Evolutionary conservation across 1,140 invertebrate species (phyloP), one percentile per base, ranked within the genome.

Genomic region (Branchinecta lynchi): DNA sequence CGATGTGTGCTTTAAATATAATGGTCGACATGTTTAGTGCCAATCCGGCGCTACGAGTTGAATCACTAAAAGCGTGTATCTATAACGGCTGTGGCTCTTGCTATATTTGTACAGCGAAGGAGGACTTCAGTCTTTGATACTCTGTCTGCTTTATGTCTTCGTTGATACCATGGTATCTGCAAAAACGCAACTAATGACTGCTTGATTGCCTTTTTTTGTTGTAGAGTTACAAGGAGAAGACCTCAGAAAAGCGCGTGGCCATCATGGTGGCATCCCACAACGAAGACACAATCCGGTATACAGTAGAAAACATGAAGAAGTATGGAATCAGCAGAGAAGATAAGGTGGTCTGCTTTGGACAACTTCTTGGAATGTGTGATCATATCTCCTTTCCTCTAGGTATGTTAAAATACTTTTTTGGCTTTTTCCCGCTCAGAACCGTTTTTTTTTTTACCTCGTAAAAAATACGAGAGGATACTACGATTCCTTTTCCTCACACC

Each of bases 211-310:
- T 5, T 32, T 32, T n/a, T 32, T 3, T 32, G 32, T 32, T 32
- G 32, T 5, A 90, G 80, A 84, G 82, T 70, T 77, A 86, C 72
- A 86, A 89, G 77, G 84, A 86, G 74, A 81, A 80, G 71, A 84
- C 83, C n/a, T 82, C 85, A 67, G 86, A 86, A 77, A 87, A 88
- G 66, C 87, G 86, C 77, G 88, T 96, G 74, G 89, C 90, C 72
- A 92, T 98, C 71, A 98, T 98, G 95, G 89, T 97, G 46, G 96
- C 96, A 15, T 95, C 90, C 15, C 96, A 99, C 80, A 99, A 98
- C 79, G 95, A 98, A 81, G 89, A 97, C 78, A 96, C 95, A 0
- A 90, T 99, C 6, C 87, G 93, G 71, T 95, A 91, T 79, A 91
- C 93, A 66, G 92, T 98, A 72, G 84, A 93, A 79, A 89, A 93